Conservation (phyloP, 2,797 vertebrate genomes). For the Chanos chanos region DNA sequence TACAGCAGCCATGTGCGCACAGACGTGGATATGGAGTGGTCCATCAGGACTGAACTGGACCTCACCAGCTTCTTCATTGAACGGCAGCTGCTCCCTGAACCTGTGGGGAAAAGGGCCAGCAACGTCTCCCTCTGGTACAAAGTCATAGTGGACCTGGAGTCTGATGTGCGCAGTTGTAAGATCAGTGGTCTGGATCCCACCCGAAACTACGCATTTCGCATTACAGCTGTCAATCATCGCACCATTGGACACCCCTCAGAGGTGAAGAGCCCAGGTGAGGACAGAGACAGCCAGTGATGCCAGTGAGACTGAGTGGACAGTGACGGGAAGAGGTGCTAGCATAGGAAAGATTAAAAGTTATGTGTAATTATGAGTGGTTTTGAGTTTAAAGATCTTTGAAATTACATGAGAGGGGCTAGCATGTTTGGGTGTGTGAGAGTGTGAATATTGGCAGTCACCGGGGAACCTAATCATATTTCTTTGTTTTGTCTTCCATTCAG, state of each 20-base stretch:
- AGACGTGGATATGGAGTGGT: conserved; percentile 85
- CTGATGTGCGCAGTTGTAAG: conserved; percentile 67
- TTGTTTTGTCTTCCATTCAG: conserved; percentile 65
- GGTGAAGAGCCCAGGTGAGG: conserved; percentile 85
- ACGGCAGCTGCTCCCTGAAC: conserved; percentile 54
- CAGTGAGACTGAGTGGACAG: no score
- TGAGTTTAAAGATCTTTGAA: no score
- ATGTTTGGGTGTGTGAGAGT: no score
- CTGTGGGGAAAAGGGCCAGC: conserved; percentile 19
- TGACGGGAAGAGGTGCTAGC: no score
- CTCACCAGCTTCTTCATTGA: conserved; percentile 84
- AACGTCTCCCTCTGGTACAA: conserved; percentile 70
- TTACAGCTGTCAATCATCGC: conserved; percentile 82
- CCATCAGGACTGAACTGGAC: conserved; percentile 57
- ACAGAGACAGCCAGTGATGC: conserved; percentile 1
- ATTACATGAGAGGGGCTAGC: no score
- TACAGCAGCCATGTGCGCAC: conserved; percentile 73
- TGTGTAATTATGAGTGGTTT: no score
- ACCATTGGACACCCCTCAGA: conserved; percentile 82
- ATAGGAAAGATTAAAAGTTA: no score
- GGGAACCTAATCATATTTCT: conserved; percentile 54
- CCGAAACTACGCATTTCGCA: conserved; percentile 76
- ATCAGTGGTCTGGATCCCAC: conserved; percentile 76
- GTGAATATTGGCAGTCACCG: conserved; percentile 1
- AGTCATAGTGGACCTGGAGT: conserved; percentile 67